Evolutionary conservation across 1,140 invertebrate genomes (phyloP), one percentile per base, ranked within the genome.

Genomic region (Neuroterus valhalla): DNA sequence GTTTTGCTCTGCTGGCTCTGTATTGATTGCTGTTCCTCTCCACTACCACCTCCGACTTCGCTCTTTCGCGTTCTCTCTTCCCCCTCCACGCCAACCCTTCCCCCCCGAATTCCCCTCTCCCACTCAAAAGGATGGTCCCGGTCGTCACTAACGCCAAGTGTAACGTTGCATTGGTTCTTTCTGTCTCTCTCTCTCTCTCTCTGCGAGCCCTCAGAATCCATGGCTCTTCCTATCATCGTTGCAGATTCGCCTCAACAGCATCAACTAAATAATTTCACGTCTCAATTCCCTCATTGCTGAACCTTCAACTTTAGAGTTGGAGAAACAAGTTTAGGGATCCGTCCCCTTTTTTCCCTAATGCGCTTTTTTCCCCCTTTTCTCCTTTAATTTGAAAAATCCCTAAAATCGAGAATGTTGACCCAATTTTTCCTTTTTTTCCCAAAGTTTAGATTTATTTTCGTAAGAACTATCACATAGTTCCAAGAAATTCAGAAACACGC

Each of bases 1-100:
- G 82, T 86, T 86, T 87, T 85, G 83, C 84, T 83, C 84, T 80
- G 82, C 82, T 86, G 80, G 81, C 81, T 87, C 84, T 84, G 86
- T 88, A 87, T 87, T 88, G 86, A 87, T 88, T 88, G 85, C 77
- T 77, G 73, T 71, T 75, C 75, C 70, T 74, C 75, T 38, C 74
- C 48, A 48, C 72, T 50, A 3, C 76, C 72, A 77, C 74, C 70
- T 77, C 76, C 75, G 71, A 78, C 76, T 45, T 46, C 26, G 55
- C 78, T 80, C 73, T 80, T 75, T 70, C 75, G 67, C 69, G 76
- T 50, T 69, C 52, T 43, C 44, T 62, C 21, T 50, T 71, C 62
- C 72, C 43, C 72, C 74, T 79, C n/a, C n/a, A n/a, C n/a, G n/a
- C n/a, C n/a, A n/a, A n/a, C 78, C 52, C 71, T 74, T 76, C 76